These are phyloP conservation scores for Crepidodera aurea DNA, from an alignment of 2,888 invertebrate species.

Conservation along the genomic window DNA sequence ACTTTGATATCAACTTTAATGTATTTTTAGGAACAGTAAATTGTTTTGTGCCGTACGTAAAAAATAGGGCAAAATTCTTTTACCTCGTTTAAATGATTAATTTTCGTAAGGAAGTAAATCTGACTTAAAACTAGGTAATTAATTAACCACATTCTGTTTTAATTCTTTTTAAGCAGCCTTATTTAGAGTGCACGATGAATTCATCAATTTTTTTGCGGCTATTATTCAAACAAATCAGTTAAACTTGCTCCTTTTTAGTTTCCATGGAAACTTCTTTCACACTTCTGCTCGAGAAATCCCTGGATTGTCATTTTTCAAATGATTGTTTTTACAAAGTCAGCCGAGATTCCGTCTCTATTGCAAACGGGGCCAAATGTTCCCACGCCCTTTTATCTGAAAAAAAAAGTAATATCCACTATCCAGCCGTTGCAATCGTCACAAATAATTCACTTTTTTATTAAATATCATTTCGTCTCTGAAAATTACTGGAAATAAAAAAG, in stretches of 20 bases:
- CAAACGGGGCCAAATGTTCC: constrained; percentile 19
- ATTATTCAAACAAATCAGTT: constrained; percentile 14
- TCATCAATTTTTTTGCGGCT: not conserved
- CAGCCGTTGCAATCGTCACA: not conserved
- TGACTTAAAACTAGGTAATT: not conserved
- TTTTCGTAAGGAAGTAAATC: not conserved
- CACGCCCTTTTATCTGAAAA: not conserved
- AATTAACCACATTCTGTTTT: not conserved
- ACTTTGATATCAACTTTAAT: too few species aligned
- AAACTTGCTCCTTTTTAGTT: constrained; percentile 4
- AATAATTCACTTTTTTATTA: not conserved
- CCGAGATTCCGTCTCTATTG: constrained; percentile 16
- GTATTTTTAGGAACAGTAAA: too few species aligned
- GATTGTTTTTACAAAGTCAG: constrained; percentile 29
- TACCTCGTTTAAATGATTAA: not conserved
- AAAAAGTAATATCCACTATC: not conserved
- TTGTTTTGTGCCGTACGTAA: too few species aligned
- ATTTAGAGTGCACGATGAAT: not conserved
- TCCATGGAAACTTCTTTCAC: constrained; percentile 13
- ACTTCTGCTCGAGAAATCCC: constrained; percentile 18
- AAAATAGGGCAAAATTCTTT: too few species aligned
- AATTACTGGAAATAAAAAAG: too few species aligned
- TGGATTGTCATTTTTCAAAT: constrained; percentile 28
- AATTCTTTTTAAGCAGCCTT: not conserved
- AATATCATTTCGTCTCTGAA: too few species aligned